Evolutionary conservation across 2,888 invertebrate species (phyloP), one percentile per base, ranked within the genome.

Genomic region (Hyles lineata): DNA sequence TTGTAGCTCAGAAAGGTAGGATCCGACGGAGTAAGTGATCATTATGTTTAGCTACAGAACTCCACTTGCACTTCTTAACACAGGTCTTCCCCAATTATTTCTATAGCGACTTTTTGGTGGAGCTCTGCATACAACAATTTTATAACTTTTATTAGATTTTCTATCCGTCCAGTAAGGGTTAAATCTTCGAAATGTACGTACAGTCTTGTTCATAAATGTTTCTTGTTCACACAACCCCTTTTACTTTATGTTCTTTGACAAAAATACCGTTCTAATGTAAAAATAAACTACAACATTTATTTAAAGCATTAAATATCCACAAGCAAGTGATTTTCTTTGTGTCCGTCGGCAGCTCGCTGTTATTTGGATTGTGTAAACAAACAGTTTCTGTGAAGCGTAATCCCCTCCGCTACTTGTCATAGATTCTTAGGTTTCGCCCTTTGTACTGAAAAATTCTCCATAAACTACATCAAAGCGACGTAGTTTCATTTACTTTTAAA

Each of bases 311-410:
- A 80, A 79, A 80, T 83, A 84, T 81, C 80, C 78, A 82, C 82
- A 80, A 82, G 85, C 80, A 80, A 86, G 84, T 77, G 81, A 80
- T 84, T 83, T 83, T 83, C 83, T 87, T 87, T 87, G 83, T 79
- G 71, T 80, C 73, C 72, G 72, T 80, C 73, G 72, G 72, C 75
- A 70, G 71, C 69, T 76, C 73, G 70, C 71, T 70, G 74, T 82
- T 83, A 77, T 84, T 81, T 78, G 81, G 83, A 80, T 85, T 82
- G 82, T 81, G 84, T 82, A 87, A 87, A 86, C 82, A 86, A 87
- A 87, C 82, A 78, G 79, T 82, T 81, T 81, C 74, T 71, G 69
- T 67, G 59, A 72, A 52, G 43, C 70, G 73, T 82, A 82, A 80
- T 76, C 78, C 77, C 77, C 73, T 73, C 74, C 71, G 75, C 75